phyloP scores from a whole-genome alignment of 2,888 invertebrate genomes.

The Caenorhabditis imperialis region DNA sequence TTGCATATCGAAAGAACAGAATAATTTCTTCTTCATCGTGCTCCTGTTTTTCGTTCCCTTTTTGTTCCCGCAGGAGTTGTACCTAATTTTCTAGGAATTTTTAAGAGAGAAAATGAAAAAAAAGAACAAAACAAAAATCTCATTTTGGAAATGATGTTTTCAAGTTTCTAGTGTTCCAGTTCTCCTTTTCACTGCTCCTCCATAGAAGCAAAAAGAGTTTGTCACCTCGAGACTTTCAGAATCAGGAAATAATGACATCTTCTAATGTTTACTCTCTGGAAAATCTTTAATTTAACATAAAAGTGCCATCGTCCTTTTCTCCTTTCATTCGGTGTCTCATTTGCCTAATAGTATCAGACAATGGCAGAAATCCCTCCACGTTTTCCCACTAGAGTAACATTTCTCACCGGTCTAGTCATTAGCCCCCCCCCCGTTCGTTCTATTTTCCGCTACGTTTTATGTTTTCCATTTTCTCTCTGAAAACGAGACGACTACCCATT shows the following conservation, averaged over 20 bases:
- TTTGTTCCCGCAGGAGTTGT: too few species aligned
- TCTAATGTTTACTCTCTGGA: too few species aligned
- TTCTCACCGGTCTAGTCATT: slow-evolving; percentile 1
- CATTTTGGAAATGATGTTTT: slow-evolving; percentile 45
- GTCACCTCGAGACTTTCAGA: too few species aligned
- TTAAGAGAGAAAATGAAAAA: neutral
- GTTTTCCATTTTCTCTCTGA: neutral
- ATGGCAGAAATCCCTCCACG: too few species aligned
- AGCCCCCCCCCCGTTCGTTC: slow-evolving; percentile 2
- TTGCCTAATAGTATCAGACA: too few species aligned
- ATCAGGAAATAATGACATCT: too few species aligned
- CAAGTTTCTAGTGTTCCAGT: slow-evolving; percentile 3
- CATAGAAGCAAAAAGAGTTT: too few species aligned
- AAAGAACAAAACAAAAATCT: slow-evolving; percentile 35
- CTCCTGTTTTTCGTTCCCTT: slow-evolving; percentile 14
- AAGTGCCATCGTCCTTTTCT: slow-evolving; percentile 30
- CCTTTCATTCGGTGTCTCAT: slow-evolving; percentile 11
- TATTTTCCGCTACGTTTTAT: slow-evolving; percentile 6
- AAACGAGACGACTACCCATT: slow-evolving; percentile 17
- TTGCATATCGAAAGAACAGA: slow-evolving; percentile 10
- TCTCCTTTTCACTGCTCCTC: too few species aligned
- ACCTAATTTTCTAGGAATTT: neutral
- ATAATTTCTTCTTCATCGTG: slow-evolving; percentile 4
- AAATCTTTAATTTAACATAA: slow-evolving; percentile 1
- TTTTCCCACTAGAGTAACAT: too few species aligned